Conservation (phyloP, 2,797 vertebrate species). For the Hemitrygon akajei region DNA sequence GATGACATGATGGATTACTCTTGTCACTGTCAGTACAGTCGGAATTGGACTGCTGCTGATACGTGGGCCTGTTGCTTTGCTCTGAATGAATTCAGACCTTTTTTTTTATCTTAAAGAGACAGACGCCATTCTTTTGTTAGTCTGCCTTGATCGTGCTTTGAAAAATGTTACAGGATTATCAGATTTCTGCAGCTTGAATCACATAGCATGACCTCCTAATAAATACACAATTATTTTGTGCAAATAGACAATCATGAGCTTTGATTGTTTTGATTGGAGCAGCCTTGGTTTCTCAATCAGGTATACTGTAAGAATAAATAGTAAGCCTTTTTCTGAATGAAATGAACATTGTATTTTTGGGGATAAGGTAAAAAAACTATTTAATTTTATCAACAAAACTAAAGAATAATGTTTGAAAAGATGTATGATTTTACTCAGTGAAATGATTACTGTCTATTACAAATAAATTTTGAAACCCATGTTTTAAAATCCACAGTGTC, state of each 20-base stretch:
- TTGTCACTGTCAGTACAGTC: constrained; percentile 71
- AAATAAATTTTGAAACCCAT: neutral
- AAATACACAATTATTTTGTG: constrained; percentile 2
- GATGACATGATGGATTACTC: constrained; percentile 78
- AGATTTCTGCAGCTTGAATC: neutral
- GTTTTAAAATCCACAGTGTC: too few relatives aligned
- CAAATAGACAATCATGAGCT: neutral
- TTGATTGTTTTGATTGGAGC: neutral
- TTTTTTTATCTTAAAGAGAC: constrained; percentile 46
- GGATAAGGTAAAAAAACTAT: neutral
- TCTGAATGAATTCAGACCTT: constrained; percentile 53
- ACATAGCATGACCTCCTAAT: constrained; percentile 19
- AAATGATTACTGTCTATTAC: neutral
- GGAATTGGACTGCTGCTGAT: constrained; percentile 48
- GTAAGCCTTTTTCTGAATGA: neutral
- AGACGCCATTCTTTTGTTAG: constrained; percentile 21
- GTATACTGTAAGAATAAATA: neutral
- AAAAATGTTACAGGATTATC: constrained; percentile 17
- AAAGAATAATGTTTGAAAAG: neutral
- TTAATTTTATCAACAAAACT: neutral
- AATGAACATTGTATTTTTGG: neutral
- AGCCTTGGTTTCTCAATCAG: neutral
- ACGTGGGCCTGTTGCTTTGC: constrained; percentile 54
- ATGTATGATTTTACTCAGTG: neutral
- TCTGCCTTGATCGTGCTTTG: neutral